Conservation (phyloP, 2,797 vertebrate species). For the Ambastaia sidthimunki region DNA sequence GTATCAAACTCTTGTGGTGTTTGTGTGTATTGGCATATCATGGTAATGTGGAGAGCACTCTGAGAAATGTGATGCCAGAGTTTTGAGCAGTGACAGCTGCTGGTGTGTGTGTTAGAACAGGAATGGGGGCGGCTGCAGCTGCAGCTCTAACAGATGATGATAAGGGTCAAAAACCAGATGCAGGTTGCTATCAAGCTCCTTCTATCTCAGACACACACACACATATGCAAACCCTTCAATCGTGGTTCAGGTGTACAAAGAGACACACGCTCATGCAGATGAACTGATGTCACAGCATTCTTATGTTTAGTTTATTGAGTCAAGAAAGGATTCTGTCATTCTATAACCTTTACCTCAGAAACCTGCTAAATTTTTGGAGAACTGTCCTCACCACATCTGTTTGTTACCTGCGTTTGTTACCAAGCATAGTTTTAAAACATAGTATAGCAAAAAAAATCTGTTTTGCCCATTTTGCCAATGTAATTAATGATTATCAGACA, state of each 20-base stretch:
- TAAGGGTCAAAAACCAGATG: conserved; percentile 74
- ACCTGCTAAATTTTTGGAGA: background rate
- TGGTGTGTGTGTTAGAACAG: conserved; percentile 52
- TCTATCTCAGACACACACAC: conserved; percentile 2
- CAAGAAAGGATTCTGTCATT: conserved; percentile 15
- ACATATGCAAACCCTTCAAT: background rate
- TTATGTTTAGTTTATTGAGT: conserved; percentile 21
- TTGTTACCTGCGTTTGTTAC: no score
- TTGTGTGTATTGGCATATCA: conserved; percentile 42
- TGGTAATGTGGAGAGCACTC: conserved; percentile 61
- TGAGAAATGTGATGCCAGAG: conserved; percentile 72
- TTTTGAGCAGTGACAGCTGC: conserved; percentile 74
- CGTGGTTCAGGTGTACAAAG: conserved; percentile 27
- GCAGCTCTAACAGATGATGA: conserved; percentile 71
- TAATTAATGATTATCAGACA: no score
- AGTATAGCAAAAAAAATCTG: background rate
- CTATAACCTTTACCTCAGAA: conserved; percentile 6
- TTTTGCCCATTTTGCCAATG: no score
- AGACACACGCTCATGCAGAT: conserved; percentile 9
- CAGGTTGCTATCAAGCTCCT: conserved; percentile 64
- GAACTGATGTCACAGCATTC: conserved; percentile 32
- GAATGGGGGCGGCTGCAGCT: conserved; percentile 71
- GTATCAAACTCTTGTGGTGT: conserved; percentile 54
- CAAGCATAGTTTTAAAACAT: background rate
- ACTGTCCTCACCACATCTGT: no score